Evolutionary conservation across 2,113 vertebrate genomes (phyloP), one percentile per base, ranked within the genome.

Genomic region (Zonotrichia leucophrys): DNA sequence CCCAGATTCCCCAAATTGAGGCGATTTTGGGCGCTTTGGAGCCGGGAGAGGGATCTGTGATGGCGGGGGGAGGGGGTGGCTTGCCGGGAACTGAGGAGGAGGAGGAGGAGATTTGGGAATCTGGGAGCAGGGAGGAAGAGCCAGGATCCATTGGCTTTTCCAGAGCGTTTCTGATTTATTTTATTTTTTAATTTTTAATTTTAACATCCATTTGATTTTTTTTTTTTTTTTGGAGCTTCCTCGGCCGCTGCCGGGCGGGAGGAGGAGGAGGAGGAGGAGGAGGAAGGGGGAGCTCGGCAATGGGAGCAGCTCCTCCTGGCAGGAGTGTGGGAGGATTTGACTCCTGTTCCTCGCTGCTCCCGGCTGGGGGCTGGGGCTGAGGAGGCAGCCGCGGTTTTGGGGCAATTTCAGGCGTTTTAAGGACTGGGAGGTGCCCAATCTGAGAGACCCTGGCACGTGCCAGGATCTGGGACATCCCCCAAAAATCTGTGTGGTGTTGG

Each of bases 291-390:
- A 80, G 58, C 66, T 70, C 39, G 50, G 85, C 67, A 73, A 73
- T 50, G 86, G 85, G 85, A 90, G 2, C 53, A 20, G 63, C 79
- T 87, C 64, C 78, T 90, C 78, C 83, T 68, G 87, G 83, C 81
- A 94, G 78, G 72, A 89, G 82, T 81, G 94, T 94, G 92, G 94
- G 86, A 90, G 90, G 92, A 73, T 92, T 89, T 76, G 91, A 78
- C 89, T 95, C 91, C 69, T 68, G 72, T 85, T 85, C 83, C 83
- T 85, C 70, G 35, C 20, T 67, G 67, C 85, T 80, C 85, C 85
- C 35, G 67, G 17, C 6, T 66, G 86, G 86, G 86, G 86, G 68
- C 1, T 73, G 86, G 76, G 85, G 41, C 41, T 4, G n/a, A 62
- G 39, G 3, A 33, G 73, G 27, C 53, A 30, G 20, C 49, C 5